phyloP scores from a whole-genome alignment of 1,140 invertebrate species.

The Magallana ariakensis region DNA sequence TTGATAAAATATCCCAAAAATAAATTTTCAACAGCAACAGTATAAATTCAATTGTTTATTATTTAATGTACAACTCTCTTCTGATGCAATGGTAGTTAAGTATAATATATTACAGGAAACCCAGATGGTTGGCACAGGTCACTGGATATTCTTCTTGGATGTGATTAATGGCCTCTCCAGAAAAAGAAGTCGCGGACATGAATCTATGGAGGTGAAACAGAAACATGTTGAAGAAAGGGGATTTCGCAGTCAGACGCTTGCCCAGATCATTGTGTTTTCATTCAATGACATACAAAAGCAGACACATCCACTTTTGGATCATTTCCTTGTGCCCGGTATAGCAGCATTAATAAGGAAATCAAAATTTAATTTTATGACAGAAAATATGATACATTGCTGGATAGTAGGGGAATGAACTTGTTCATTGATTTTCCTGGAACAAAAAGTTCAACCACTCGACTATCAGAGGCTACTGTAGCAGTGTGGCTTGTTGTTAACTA shows the following conservation, averaged over 20 bases:
- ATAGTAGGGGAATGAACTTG: too few species aligned
- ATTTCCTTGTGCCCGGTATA: constrained; percentile 33
- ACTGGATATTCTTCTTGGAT: constrained; percentile 21
- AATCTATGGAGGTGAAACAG: background rate
- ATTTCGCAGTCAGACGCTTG: background rate
- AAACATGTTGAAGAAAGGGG: constrained; percentile 8
- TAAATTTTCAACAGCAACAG: too few species aligned
- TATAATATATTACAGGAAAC: constrained; percentile 7
- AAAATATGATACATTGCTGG: background rate
- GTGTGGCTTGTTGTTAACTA: too few species aligned
- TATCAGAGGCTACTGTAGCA: too few species aligned
- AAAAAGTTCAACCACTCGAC: too few species aligned
- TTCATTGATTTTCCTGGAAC: too few species aligned
- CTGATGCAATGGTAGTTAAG: too few species aligned
- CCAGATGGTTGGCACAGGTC: constrained; percentile 25
- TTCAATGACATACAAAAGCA: constrained; percentile 4
- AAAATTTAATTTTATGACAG: constrained; percentile 36
- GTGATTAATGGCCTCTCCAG: background rate
- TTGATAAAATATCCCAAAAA: too few species aligned
- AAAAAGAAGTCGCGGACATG: background rate
- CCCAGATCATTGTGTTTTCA: constrained; percentile 26
- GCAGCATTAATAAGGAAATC: constrained; percentile 6
- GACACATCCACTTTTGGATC: background rate
- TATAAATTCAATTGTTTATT: too few species aligned
- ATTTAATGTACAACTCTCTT: too few species aligned